Percentiles rank a stretch among this genome's conserved stretches.
These are phyloP conservation scores for Antitype chi DNA, from an alignment of 2,888 invertebrate species.

Conservation along the genomic window DNA sequence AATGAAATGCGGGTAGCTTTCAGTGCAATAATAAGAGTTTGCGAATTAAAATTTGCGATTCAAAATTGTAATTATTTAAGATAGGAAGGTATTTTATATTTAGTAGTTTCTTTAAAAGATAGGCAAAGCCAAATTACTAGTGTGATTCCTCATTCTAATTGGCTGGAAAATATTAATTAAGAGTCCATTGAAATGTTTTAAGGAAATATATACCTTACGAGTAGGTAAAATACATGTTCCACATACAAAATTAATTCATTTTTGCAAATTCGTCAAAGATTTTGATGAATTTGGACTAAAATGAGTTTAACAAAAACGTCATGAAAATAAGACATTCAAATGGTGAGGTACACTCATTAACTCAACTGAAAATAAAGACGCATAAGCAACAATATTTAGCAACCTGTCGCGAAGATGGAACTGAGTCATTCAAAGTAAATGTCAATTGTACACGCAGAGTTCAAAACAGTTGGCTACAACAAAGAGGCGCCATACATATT, in stretches of 20 bases:
- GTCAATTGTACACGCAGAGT: constrained; percentile 75
- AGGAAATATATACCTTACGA: no score
- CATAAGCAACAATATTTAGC: constrained; percentile 27
- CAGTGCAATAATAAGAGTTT: constrained; percentile 10
- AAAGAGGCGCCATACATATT: constrained; percentile 86
- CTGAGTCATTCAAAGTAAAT: constrained; percentile 64
- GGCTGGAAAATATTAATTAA: neutral
- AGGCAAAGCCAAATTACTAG: neutral
- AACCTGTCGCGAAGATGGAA: constrained; percentile 57
- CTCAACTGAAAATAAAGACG: constrained; percentile 25
- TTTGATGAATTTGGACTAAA: neutral
- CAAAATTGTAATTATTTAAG: constrained; percentile 7
- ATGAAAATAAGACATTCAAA: neutral
- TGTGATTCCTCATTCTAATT: neutral
- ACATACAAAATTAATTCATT: no score
- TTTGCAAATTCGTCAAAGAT: neutral
- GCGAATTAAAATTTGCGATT: constrained; percentile 8
- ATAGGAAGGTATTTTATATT: neutral
- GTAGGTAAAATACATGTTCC: neutral
- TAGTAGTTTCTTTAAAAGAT: neutral
- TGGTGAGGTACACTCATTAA: neutral
- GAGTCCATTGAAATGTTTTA: neutral
- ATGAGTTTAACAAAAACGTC: neutral
- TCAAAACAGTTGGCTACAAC: constrained; percentile 79
- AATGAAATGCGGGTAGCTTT: constrained; percentile 59